Base-by-base conservation (phyloP, 2,888 invertebrate genomes). In the Heliconius charithonia region DNA sequence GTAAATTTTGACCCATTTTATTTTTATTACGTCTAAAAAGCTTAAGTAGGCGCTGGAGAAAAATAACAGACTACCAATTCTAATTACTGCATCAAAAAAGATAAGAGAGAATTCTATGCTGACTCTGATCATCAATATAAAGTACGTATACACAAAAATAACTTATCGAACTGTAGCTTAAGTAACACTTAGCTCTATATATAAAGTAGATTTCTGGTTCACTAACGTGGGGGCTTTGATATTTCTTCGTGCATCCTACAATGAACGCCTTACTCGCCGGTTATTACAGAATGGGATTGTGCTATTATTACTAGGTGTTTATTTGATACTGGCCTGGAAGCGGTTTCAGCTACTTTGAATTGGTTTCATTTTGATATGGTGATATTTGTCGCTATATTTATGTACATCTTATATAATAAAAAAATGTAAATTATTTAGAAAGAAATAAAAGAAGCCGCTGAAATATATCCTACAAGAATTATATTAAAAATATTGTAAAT, bases 211-310 rank as follows among this genome's bases (percentile, higher is more conserved):
- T 71, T 56, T 51, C n/a, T 71, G 71, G 29, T 56, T 56, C 56
- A 71, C 56, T 71, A 56, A 32, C 56, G 51, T 65, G 19, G 63
- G 32, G 12, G 45, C 25, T 69, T 77, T 71, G 63, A 71, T 76
- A 51, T 76, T 76, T 72, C 63, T 65, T 65, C 32, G 32, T 25
- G 71, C 71, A 65, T 32, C 51, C 51, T 63, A 77, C 76, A 77
- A 77, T 70, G 51, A 71, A 71, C 19, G 63, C 71, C 63, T 71
- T 71, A 25, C 37, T 63, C 63, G 71, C n/a, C 76, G 19, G 76
- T 63, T 71, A 77, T 63, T 71, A 63, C 32, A 22, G 32, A 77
- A 76, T 62, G n/a, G 59, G 41, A 76, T 70, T 76, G 29, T 70
- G 41, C 16, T 70, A 32, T 70, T 70, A 76, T 70, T 62, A 45